Evolutionary conservation across 92 coral and sea anemone species (phyloP).

Genomic region (Palythoa caribaeorum): DNA sequence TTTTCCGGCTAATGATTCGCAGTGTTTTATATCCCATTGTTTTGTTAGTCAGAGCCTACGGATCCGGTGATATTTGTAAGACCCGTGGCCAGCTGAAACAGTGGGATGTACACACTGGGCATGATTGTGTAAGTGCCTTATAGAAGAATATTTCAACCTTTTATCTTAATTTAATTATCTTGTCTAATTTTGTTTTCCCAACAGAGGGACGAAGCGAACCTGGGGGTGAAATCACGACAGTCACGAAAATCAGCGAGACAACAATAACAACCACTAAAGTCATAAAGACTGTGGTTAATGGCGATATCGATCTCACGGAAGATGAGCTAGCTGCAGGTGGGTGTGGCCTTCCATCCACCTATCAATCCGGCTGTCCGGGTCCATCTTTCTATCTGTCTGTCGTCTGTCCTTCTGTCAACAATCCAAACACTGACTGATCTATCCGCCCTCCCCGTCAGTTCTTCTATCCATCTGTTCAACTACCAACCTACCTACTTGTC

Average conservation of each 20-base stretch:
- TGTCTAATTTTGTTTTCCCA: neutral
- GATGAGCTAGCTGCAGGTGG: constrained; percentile 33
- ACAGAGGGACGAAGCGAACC: neutral
- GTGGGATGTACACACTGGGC: too few species aligned
- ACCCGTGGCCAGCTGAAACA: too few species aligned
- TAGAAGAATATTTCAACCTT: neutral
- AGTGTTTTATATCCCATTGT: too few species aligned
- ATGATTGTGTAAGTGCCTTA: too few species aligned
- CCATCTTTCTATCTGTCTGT: neutral
- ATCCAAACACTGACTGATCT: too few species aligned
- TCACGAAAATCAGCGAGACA: constrained; percentile 18
- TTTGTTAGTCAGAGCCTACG: too few species aligned
- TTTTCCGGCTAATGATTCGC: too few species aligned
- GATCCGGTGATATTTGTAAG: too few species aligned
- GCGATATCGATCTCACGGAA: neutral
- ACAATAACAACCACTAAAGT: constrained; percentile 27
- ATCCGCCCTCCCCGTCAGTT: neutral
- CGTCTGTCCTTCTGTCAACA: neutral
- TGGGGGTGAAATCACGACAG: neutral
- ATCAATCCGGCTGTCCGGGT: neutral
- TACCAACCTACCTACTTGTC: neutral
- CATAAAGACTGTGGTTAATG: constrained; percentile 7
- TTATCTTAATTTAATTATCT: neutral
- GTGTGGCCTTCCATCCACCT: neutral
- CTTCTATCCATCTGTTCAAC: neutral